phyloP scores from a whole-genome alignment of 1,140 invertebrate species.

The Coelopa frigida region DNA sequence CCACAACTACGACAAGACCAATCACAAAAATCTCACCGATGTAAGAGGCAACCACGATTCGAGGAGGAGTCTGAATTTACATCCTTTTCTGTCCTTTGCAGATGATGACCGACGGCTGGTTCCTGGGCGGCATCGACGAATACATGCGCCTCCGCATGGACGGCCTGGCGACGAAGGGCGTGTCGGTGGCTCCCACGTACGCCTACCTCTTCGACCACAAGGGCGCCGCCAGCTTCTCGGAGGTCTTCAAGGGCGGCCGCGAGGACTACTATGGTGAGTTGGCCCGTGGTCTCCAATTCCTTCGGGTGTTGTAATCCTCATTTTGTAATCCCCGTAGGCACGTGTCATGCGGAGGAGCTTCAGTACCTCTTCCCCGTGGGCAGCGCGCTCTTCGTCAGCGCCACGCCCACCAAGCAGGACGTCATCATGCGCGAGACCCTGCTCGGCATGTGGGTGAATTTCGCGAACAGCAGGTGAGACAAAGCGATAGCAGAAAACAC shows the following conservation, averaged over 20 bases:
- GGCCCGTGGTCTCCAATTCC: background rate
- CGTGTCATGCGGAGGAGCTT: slow-evolving; percentile 66
- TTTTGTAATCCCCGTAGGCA: slow-evolving; percentile 42
- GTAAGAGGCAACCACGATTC: slow-evolving; percentile 36
- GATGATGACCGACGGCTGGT: slow-evolving; percentile 65
- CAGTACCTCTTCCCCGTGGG: slow-evolving; percentile 65
- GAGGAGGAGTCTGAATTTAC: background rate
- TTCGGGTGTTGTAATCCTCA: background rate
- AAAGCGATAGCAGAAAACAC: background rate
- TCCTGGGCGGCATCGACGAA: slow-evolving; percentile 52
- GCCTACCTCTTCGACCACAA: slow-evolving; percentile 60
- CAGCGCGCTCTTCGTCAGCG: slow-evolving; percentile 50
- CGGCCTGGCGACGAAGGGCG: slow-evolving; percentile 34
- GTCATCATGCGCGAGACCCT: slow-evolving; percentile 48
- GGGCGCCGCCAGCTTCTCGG: slow-evolving; percentile 59
- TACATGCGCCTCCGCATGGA: slow-evolving; percentile 49
- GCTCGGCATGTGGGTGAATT: slow-evolving; percentile 62
- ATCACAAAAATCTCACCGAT: slow-evolving; percentile 48
- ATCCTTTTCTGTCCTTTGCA: slow-evolving; percentile 34
- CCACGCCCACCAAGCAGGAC: slow-evolving; percentile 45
- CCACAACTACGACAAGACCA: slow-evolving; percentile 46
- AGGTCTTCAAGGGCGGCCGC: slow-evolving; percentile 56
- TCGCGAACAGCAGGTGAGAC: slow-evolving; percentile 58
- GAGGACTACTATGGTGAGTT: slow-evolving; percentile 51
- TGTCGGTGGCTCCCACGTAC: slow-evolving; percentile 50